Conservation (phyloP, 2,888 invertebrate genomes). For the Himalopsyche tibetana region DNA sequence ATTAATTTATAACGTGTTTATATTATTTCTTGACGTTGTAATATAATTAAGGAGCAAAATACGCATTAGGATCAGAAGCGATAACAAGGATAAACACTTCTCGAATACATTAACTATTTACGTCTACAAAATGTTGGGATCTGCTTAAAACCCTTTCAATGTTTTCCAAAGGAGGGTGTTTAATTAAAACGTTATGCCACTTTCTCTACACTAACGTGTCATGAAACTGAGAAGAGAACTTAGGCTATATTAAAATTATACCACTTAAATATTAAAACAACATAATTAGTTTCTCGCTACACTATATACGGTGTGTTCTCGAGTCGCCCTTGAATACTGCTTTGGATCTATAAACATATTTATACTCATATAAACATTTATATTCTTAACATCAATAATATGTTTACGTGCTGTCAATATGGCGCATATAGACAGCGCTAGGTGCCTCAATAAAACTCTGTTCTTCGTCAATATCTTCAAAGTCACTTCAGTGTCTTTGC, state of each 20-base stretch:
- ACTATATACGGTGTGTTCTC: too few species aligned
- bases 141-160: slow-evolving; percentile 60
- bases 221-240: not conserved
- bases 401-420: too few species aligned
- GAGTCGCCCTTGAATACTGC: too few species aligned
- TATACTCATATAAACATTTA: too few species aligned
- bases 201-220: slow-evolving; percentile 36
- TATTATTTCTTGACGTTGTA: not conserved
- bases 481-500: too few species aligned
- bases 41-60: slow-evolving; percentile 3
- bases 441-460: too few species aligned
- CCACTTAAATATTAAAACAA: not conserved
- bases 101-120: slow-evolving; percentile 59
- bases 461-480: too few species aligned
- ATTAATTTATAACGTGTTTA: not conserved
- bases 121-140: slow-evolving; percentile 45
- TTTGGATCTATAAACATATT: too few species aligned
- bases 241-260: not conserved
- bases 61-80: slow-evolving; percentile 6
- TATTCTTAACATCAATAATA: too few species aligned
- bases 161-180: slow-evolving; percentile 54
- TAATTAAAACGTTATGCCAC: slow-evolving; percentile 57
- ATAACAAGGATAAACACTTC: slow-evolving; percentile 39
- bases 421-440: too few species aligned
- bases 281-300: not conserved